Base-by-base conservation (phyloP, 2,888 invertebrate genomes). In the Anoplius nigerrimus region DNA sequence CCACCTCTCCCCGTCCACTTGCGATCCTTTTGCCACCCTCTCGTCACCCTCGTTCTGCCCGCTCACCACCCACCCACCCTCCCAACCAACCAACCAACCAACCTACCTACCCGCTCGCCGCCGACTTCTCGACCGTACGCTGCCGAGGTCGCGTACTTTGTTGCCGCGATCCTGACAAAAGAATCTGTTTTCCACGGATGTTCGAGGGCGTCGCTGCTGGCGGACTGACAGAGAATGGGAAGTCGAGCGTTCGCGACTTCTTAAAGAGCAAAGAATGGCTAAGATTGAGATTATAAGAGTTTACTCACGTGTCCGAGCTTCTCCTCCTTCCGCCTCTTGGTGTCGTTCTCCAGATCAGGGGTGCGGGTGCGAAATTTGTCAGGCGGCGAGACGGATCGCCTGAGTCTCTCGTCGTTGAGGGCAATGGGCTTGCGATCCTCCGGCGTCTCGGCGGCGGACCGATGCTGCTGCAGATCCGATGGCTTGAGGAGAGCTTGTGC, bases 351-450 rank as follows among this genome's bases (percentile, higher is more conserved):
- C 42, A 93, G 92, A 85, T 94, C 94, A 75, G 92, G 92, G 59
- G 95, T 95, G 77, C 95, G 92, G 69, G 95, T 92, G 66, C 95
- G 92, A 90, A 95, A 96, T 89, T 95, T 96, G 84, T 95, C 95
- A 76, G 93, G 93, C 3, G 96, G 96, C 43, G 96, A 96, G 81
- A 95, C 94, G 63, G 95, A 95, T 84, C 94, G 86, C 85, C 89
- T 83, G 77, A 91, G 90, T 88, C 91, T 90, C 79, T 91, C 91
- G 82, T 87, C 90, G 71, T 90, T 85, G 18, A 90, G 87, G 5
- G 89, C 82, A 55, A 91, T 90, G 77, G 91, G 90, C 80, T 93
- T 90, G 72, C 93, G 93, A 79, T 93, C 91, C 76, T 90, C 90
- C 59, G 89, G 84, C 20, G 91, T 89, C 27, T 90, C 89, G 16